These are phyloP conservation scores for Cataglyphis altisquamis DNA, from an alignment of 2,888 invertebrate species.

Conservation along the genomic window DNA sequence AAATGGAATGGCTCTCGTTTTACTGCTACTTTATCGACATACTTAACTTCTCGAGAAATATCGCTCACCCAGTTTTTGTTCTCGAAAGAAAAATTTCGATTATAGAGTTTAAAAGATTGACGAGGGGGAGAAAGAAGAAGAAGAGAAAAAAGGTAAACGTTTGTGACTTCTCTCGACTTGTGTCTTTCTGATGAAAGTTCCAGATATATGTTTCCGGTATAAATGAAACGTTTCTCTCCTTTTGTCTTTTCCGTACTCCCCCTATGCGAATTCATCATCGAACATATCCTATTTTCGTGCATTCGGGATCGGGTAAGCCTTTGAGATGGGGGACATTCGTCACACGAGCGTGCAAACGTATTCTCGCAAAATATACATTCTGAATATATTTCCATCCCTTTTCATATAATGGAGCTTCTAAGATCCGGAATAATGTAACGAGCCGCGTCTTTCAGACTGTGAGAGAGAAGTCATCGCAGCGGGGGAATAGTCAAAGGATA, in stretches of 20 bases:
- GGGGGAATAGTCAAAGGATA: background rate
- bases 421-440: slow-evolving; percentile 33
- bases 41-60: slow-evolving; percentile 12
- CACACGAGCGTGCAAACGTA: background rate
- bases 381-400: slow-evolving; percentile 9
- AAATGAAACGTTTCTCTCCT: background rate
- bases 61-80: background rate
- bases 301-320: background rate
- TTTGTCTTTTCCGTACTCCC: background rate
- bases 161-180: background rate
- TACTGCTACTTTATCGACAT: background rate
- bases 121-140: background rate
- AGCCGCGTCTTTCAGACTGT: background rate
- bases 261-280: background rate
- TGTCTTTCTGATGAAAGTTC: background rate
- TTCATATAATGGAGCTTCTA: slow-evolving; percentile 11
- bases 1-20: background rate
- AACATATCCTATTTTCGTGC: background rate
- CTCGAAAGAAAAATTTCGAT: background rate
- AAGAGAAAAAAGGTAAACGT: background rate
- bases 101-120: slow-evolving; percentile 5
- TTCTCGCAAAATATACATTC: slow-evolving; percentile 13
- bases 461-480: background rate
- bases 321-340: slow-evolving; percentile 9
- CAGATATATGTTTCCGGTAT: background rate